Evolutionary conservation across 2,113 vertebrate species (phyloP).

Genomic region (Pelodiscus sinensis): DNA sequence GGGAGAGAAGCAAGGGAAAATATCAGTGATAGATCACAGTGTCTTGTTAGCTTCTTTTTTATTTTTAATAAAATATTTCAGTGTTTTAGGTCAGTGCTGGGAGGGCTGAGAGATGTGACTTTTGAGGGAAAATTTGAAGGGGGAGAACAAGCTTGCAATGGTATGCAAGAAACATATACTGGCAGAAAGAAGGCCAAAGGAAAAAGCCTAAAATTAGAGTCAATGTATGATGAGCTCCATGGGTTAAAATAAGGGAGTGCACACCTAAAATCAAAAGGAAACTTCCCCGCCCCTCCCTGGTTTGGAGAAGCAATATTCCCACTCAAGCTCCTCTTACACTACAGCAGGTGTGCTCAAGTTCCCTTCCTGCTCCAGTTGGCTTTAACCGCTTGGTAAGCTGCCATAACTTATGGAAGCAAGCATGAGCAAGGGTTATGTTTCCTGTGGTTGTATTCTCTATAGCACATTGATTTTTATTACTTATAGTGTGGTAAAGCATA

Average conservation of each 20-base stretch:
- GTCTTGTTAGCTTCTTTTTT: conserved; percentile 17
- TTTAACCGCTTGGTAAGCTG: background rate
- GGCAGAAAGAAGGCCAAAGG: background rate
- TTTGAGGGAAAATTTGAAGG: conserved; percentile 41
- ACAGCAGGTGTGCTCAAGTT: background rate
- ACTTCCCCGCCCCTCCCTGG: background rate
- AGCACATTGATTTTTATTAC: background rate
- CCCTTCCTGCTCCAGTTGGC: background rate
- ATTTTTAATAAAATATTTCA: background rate
- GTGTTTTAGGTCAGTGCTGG: background rate
- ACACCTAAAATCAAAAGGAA: background rate
- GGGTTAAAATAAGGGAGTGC: background rate
- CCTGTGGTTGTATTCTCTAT: background rate
- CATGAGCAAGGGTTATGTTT: background rate
- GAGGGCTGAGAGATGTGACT: conserved; percentile 35
- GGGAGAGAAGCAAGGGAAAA: background rate
- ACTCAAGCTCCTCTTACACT: background rate
- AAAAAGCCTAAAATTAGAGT: background rate
- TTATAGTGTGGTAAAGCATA: background rate
- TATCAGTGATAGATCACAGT: conserved; percentile 13
- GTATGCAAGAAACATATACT: conserved; percentile 1
- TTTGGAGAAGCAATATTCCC: background rate
- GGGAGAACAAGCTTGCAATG: background rate
- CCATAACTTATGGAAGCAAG: background rate
- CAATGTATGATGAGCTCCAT: background rate